Evolutionary conservation across 2,888 invertebrate species (phyloP), one percentile per base, ranked within the genome.

Genomic region (Oligia strigilis): DNA sequence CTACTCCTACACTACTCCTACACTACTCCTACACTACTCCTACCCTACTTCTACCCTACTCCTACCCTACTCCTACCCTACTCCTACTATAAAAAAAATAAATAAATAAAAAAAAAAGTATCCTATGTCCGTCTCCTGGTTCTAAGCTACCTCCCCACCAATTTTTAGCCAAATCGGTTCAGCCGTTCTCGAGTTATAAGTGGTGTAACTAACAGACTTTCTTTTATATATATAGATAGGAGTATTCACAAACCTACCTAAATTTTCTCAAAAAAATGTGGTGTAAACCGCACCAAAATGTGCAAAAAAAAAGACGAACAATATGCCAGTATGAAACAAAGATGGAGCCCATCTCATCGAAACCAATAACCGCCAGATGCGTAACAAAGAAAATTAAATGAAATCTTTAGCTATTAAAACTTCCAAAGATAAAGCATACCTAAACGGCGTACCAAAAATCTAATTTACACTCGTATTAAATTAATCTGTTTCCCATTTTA

Each of bases 371-470:
- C 11, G 4, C 17, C n/a, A 65, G 23, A 46, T 19, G 40, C 29
- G 67, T 29, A 72, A 80, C 55, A 62, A 46, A 23, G n/a, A 80
- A 49, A 19, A 62, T 46, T 71, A 1, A 67, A 58, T 29, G 0
- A 71, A 82, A 64, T 49, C 55, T 4, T 29, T 81, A 72, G 36
- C 40, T 83, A 87, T 77, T 83, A 71, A 66, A 78, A 73, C 72
- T 70, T 62, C 23, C 11, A 29, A 71, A 74, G n/a, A 23, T 23
- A 11, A 75, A 86, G 29, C 29, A 29, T 29, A 62, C 49, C 49
- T 60, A 55, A 73, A 40, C 40, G 49, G 23, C 1, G 19, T 43
- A 64, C 4, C 58, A 52, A 65, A 60, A 86, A 86, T 74, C 29
- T 60, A 66, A 86, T 69, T 83, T 75, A 67, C 43, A 67, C 43